These are phyloP conservation scores for Melopsittacus undulatus DNA, from an alignment of 2,797 vertebrate genomes.

Conservation along the genomic window DNA sequence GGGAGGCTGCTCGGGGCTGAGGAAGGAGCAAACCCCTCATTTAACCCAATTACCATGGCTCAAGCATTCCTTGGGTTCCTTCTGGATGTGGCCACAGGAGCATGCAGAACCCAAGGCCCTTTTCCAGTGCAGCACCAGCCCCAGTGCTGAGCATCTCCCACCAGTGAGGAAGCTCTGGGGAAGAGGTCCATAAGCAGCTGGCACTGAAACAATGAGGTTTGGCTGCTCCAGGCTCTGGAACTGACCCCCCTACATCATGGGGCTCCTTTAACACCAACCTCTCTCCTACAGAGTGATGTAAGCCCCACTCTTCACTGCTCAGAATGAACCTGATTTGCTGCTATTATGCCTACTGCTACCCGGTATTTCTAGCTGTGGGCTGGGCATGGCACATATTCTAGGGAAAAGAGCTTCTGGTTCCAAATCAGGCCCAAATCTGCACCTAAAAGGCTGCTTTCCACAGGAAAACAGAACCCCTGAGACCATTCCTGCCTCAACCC, in stretches of 20 bases:
- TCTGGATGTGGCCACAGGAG: not conserved
- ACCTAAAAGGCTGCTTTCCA: not conserved
- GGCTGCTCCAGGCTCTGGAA: not conserved
- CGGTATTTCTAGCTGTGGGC: not conserved
- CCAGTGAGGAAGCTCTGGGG: not conserved
- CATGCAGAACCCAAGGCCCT: not conserved
- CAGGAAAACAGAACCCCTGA: not conserved
- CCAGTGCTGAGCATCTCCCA: not conserved
- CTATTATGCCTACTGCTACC: not conserved
- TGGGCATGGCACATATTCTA: too few species aligned
- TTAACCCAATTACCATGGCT: not conserved
- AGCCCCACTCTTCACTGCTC: not conserved
- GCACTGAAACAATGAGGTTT: not conserved
- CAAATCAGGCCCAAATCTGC: not conserved
- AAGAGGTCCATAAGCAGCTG: not conserved
- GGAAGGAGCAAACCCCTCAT: not conserved
- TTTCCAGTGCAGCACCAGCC: not conserved
- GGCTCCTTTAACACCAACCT: not conserved
- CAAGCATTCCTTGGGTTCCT: not conserved
- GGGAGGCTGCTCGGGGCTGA: not conserved
- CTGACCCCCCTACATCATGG: not conserved
- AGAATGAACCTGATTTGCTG: not conserved
- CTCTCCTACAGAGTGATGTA: not conserved
- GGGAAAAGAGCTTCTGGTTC: not conserved
- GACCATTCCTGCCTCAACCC: not conserved